A percentile compares a stretch with the other conserved stretches of the same genome.
Evolutionary conservation across 2,888 invertebrate genomes (phyloP).

Genomic region (Epinotia nisella): DNA sequence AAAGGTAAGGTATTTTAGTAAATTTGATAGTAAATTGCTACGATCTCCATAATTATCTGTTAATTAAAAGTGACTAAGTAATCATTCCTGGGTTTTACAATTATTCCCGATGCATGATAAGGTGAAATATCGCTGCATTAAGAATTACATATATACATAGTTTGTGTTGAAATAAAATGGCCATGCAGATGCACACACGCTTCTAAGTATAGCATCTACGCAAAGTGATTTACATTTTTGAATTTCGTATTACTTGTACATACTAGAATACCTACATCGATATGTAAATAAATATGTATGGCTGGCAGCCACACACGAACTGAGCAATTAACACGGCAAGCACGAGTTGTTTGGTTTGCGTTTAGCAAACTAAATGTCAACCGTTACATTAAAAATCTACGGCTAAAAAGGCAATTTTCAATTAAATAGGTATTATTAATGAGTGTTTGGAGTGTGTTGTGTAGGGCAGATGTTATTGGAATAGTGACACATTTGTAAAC

Average conservation of each 20-base stretch:
- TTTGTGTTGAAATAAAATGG: not conserved
- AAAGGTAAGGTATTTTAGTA: no score
- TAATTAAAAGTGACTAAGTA: slow-evolving; percentile 7
- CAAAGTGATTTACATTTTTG: not conserved
- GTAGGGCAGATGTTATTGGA: slow-evolving; percentile 13
- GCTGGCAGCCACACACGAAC: slow-evolving; percentile 39
- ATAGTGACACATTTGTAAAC: not conserved
- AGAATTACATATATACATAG: not conserved
- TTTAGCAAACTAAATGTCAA: slow-evolving; percentile 40
- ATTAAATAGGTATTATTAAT: slow-evolving; percentile 37
- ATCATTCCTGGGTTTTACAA: not conserved
- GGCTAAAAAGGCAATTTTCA: slow-evolving; percentile 31
- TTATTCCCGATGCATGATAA: slow-evolving; percentile 1
- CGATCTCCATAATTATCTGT: not conserved
- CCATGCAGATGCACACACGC: slow-evolving; percentile 1
- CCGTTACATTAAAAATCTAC: slow-evolving; percentile 7
- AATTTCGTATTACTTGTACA: not conserved
- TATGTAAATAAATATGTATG: slow-evolving; percentile 20
- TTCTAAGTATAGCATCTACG: not conserved
- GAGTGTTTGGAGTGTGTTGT: not conserved
- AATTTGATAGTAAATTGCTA: not conserved
- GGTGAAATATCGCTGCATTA: slow-evolving; percentile 8
- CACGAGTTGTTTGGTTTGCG: slow-evolving; percentile 27
- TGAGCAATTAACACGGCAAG: slow-evolving; percentile 29
- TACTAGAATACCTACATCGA: not conserved